These are phyloP conservation scores for Pachypsylla venusta DNA, from an alignment of 1,140 invertebrate species.

Conservation along the genomic window DNA sequence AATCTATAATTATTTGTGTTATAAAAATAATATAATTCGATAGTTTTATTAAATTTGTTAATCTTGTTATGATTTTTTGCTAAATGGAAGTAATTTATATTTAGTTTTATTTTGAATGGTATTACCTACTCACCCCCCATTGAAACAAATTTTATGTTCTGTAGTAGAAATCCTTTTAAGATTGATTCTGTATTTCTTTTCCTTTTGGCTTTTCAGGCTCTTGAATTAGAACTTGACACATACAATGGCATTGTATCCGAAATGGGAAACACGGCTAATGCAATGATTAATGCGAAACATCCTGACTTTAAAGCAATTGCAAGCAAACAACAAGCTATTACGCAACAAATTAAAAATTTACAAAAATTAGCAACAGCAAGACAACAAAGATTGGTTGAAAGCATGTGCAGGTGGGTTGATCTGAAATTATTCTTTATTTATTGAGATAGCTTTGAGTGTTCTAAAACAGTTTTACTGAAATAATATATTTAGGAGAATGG, in stretches of 20 bases:
- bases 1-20: no score
- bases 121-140: no score
- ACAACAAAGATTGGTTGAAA: slow-evolving; percentile 75
- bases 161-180: no score
- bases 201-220: slow-evolving; percentile 47
- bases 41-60: no score
- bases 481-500: no score
- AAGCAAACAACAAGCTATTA: slow-evolving; percentile 57
- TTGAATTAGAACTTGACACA: slow-evolving; percentile 84
- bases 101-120: no score
- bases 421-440: background rate
- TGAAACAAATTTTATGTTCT: no score
- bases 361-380: slow-evolving; percentile 63
- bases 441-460: background rate
- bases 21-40: no score
- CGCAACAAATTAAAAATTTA: slow-evolving; percentile 62
- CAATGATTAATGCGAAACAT: slow-evolving; percentile 58
- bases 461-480: background rate
- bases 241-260: slow-evolving; percentile 83
- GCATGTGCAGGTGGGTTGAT: slow-evolving; percentile 45
- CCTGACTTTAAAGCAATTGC: slow-evolving; percentile 65
- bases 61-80: no score
- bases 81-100: no score
- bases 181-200: no score
- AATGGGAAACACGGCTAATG: slow-evolving; percentile 71